Percentiles rank a stretch among this genome's conserved stretches.
Conservation (phyloP, 2,797 vertebrate species). For the Kryptopterus vitreolus region DNA sequence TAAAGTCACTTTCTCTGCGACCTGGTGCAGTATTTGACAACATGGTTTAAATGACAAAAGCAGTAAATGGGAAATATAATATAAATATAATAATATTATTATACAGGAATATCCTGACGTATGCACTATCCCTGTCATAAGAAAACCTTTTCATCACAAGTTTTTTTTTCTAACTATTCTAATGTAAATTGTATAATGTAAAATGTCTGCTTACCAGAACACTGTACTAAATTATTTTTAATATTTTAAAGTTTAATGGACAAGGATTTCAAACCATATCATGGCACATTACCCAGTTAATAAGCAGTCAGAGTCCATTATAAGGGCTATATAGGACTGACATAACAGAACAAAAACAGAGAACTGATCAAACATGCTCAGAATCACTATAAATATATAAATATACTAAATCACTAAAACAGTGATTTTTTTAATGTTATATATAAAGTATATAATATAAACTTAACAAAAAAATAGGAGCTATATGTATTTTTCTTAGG, state of each 20-base stretch:
- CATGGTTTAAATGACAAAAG: not conserved
- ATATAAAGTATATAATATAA: too few relatives aligned
- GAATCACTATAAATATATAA: too few relatives aligned
- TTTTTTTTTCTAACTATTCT: too few relatives aligned
- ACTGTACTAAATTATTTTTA: not conserved
- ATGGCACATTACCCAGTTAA: not conserved
- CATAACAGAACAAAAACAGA: too few relatives aligned
- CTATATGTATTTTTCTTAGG: too few relatives aligned
- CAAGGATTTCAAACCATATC: not conserved
- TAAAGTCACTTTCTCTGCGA: not conserved
- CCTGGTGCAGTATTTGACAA: slow-evolving; percentile 4
- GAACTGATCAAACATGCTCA: too few relatives aligned
- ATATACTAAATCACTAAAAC: too few relatives aligned
- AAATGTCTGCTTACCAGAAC: not conserved
- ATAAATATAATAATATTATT: not conserved
- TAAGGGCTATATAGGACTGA: not conserved
- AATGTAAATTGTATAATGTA: not conserved
- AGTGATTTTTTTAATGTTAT: too few relatives aligned
- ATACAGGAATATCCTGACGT: not conserved
- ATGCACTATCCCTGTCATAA: not conserved
- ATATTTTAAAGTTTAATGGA: not conserved
- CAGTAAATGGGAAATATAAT: too few relatives aligned
- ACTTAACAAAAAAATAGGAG: too few relatives aligned
- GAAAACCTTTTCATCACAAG: not conserved
- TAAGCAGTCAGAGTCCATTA: not conserved